These are phyloP conservation scores for Spinibarbus caldwelli DNA, from an alignment of 2,797 vertebrate species.

Conservation along the genomic window DNA sequence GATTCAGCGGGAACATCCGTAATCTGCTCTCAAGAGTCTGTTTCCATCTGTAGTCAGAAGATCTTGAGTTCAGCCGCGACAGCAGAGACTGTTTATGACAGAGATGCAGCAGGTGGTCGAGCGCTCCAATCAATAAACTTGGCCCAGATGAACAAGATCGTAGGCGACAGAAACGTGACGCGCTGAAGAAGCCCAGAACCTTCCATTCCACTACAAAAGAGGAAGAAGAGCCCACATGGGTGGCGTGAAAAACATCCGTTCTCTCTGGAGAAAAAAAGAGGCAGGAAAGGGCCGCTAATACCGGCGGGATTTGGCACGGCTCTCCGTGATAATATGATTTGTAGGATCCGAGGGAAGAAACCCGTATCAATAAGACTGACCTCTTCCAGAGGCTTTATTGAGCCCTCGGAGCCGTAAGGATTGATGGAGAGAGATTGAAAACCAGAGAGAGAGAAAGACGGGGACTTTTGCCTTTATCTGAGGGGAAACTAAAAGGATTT, in stretches of 20 bases:
- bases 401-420: constrained; percentile 1
- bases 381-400: constrained; percentile 47
- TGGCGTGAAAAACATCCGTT: too few relatives aligned
- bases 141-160: neutral
- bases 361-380: constrained; percentile 52
- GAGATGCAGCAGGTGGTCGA: constrained; percentile 15
- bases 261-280: neutral
- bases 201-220: neutral
- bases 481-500: constrained; percentile 38
- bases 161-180: neutral
- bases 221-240: neutral
- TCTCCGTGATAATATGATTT: constrained; percentile 56
- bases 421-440: constrained; percentile 26
- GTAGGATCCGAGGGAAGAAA: constrained; percentile 39
- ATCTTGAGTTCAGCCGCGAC: neutral
- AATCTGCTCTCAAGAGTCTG: constrained; percentile 24
- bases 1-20: neutral
- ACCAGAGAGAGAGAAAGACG: neutral
- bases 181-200: neutral
- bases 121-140: neutral
- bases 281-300: neutral
- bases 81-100: neutral
- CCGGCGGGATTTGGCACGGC: constrained; percentile 25
- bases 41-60: neutral
- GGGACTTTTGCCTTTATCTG: neutral